Conservation (phyloP, 1,140 invertebrate genomes). For the Riptortus pedestris region DNA sequence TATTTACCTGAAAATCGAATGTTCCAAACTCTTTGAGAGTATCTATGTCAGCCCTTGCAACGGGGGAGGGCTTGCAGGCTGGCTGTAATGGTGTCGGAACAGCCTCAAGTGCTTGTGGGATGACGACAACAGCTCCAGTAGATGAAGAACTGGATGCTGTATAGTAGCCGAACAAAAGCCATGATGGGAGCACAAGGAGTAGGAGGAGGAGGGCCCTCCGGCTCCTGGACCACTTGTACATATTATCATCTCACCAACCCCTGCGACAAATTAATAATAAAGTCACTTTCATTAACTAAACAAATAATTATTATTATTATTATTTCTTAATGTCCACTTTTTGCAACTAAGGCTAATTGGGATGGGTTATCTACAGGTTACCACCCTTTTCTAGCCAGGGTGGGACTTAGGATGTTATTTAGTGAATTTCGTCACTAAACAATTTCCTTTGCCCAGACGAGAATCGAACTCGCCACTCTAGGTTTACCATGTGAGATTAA, state of each 20-base stretch:
- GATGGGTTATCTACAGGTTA: no score
- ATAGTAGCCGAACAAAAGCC: slow-evolving; percentile 6
- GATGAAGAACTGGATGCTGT: background rate
- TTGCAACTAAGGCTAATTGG: no score
- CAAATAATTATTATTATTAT: no score
- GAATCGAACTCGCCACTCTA: no score
- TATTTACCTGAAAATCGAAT: slow-evolving; percentile 27
- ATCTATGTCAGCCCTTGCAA: slow-evolving; percentile 18
- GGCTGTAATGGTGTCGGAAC: background rate
- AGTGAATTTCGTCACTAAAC: no score
- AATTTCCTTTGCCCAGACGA: no score
- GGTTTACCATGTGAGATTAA: no score
- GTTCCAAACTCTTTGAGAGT: slow-evolving; percentile 7
- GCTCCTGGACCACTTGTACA: slow-evolving; percentile 7
- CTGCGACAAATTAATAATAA: no score
- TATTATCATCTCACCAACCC: slow-evolving; percentile 1
- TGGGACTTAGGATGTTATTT: no score
- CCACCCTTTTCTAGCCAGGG: no score
- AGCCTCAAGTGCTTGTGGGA: background rate
- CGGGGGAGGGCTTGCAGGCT: background rate
- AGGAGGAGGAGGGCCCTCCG: slow-evolving; percentile 4
- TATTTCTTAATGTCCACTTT: no score
- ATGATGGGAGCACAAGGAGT: background rate
- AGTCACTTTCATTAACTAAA: no score
- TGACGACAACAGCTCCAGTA: background rate